A percentile compares a stretch with the other conserved stretches of the same genome.
Conservation (phyloP, 2,797 vertebrate species). For the Thunnus albacares region DNA sequence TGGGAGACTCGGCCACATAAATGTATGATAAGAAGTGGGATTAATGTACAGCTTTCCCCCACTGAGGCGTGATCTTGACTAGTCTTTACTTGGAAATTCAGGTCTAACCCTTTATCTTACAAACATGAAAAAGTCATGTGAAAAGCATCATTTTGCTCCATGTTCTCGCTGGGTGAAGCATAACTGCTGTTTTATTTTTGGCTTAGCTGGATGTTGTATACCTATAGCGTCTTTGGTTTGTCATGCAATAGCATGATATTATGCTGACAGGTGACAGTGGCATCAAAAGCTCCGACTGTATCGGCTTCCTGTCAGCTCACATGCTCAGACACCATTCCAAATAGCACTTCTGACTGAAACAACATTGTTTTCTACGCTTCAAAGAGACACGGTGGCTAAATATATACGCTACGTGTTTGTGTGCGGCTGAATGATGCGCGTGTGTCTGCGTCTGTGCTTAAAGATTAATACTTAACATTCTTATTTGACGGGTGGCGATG, state of each 20-base stretch:
- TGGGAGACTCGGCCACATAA: slow-evolving; percentile 25
- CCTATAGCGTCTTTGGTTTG: slow-evolving; percentile 47
- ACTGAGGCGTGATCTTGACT: slow-evolving; percentile 2
- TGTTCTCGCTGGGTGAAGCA: slow-evolving; percentile 5
- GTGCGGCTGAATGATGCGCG: slow-evolving; percentile 15
- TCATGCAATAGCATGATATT: slow-evolving; percentile 40
- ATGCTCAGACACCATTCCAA: slow-evolving; percentile 71
- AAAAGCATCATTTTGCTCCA: too few species aligned
- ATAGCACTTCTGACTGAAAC: slow-evolving; percentile 66
- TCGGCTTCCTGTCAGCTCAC: slow-evolving; percentile 63
- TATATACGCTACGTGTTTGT: slow-evolving; percentile 56
- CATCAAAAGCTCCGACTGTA: slow-evolving; percentile 69
- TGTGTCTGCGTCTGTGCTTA: slow-evolving; percentile 17
- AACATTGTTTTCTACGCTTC: slow-evolving; percentile 62
- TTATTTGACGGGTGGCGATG: slow-evolving; percentile 50
- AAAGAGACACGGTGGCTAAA: slow-evolving; percentile 56
- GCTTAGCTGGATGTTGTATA: slow-evolving; percentile 30
- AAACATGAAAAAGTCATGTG: not conserved
- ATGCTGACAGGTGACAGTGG: slow-evolving; percentile 64
- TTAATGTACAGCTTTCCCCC: slow-evolving; percentile 6
- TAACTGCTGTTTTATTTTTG: slow-evolving; percentile 19
- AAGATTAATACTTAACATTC: slow-evolving; percentile 74
- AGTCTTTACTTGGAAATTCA: slow-evolving; percentile 10
- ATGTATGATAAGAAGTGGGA: slow-evolving; percentile 35
- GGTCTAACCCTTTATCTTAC: not conserved